Evolutionary conservation across 1,140 invertebrate genomes (phyloP).

Genomic region (Oryctes rhinoceros): DNA sequence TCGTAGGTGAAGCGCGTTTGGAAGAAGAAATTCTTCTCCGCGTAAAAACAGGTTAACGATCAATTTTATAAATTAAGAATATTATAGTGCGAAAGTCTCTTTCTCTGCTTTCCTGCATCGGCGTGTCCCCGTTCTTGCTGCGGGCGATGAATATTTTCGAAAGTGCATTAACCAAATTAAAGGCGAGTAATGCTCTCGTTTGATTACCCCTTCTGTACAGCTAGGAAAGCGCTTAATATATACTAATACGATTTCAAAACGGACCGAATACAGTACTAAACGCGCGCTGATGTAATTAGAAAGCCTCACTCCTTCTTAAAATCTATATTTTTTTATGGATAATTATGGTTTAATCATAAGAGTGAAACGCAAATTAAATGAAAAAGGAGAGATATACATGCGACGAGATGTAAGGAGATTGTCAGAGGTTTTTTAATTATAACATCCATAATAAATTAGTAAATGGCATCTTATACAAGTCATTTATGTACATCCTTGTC

Average conservation of each 20-base stretch:
- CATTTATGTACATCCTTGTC: too few species aligned
- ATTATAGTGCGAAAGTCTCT: constrained; percentile 13
- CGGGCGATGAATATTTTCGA: constrained; percentile 16
- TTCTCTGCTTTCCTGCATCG: neutral
- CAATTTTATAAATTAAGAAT: constrained; percentile 30
- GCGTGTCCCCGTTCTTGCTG: constrained; percentile 17
- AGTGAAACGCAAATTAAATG: neutral
- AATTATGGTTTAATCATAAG: constrained; percentile 5
- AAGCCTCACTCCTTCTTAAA: neutral
- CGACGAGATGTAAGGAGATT: too few species aligned
- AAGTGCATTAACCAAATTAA: constrained; percentile 35
- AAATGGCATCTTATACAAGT: too few species aligned
- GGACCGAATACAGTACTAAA: neutral
- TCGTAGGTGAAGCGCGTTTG: neutral
- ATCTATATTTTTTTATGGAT: neutral
- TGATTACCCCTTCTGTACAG: neutral
- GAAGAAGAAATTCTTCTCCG: neutral
- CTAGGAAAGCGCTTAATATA: neutral
- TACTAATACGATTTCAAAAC: neutral
- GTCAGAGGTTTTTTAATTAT: too few species aligned
- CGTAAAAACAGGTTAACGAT: constrained; percentile 25
- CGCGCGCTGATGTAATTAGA: neutral
- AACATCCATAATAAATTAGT: too few species aligned
- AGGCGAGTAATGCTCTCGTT: constrained; percentile 13
- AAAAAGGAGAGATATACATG: neutral